Conservation (phyloP, 2,888 invertebrate species). For the Mythimna pallens region DNA sequence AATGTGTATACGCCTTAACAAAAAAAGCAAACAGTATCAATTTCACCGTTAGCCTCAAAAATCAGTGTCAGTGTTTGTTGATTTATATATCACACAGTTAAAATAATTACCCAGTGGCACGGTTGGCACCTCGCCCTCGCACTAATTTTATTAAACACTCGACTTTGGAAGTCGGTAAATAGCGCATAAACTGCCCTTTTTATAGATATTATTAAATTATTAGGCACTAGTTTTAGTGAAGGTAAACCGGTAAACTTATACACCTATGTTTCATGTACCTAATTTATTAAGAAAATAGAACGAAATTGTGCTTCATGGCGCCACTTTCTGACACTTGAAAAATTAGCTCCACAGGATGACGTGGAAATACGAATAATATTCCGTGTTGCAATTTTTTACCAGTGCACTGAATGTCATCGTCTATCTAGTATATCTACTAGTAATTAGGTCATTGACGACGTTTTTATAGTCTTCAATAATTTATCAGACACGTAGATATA, state of each 20-base stretch:
- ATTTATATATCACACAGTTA: conserved; percentile 47
- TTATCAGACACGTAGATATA: conserved; percentile 30
- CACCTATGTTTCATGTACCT: neutral
- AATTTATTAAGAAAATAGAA: neutral
- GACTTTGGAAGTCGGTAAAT: conserved; percentile 37
- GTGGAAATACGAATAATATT: conserved; percentile 22
- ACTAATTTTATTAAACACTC: conserved; percentile 45
- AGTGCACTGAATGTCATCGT: conserved; percentile 43
- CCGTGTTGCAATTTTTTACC: conserved; percentile 39
- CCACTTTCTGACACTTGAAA: neutral
- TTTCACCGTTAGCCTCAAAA: conserved; percentile 21
- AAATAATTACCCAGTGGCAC: conserved; percentile 55
- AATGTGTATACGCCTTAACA: conserved; percentile 1
- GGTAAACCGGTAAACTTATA: neutral
- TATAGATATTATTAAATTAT: conserved; percentile 32
- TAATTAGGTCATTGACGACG: conserved; percentile 48
- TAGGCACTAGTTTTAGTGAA: neutral
- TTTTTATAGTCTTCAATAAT: conserved; percentile 45
- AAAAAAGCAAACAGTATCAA: conserved; percentile 22
- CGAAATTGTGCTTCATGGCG: neutral
- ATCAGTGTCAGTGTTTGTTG: conserved; percentile 32
- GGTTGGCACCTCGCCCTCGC: conserved; percentile 54
- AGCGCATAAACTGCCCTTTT: conserved; percentile 15
- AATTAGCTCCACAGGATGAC: conserved; percentile 11
- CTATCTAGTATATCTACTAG: conserved; percentile 25